phyloP scores from a whole-genome alignment of 2,113 vertebrate species.

The Saguinus imperator region DNA sequence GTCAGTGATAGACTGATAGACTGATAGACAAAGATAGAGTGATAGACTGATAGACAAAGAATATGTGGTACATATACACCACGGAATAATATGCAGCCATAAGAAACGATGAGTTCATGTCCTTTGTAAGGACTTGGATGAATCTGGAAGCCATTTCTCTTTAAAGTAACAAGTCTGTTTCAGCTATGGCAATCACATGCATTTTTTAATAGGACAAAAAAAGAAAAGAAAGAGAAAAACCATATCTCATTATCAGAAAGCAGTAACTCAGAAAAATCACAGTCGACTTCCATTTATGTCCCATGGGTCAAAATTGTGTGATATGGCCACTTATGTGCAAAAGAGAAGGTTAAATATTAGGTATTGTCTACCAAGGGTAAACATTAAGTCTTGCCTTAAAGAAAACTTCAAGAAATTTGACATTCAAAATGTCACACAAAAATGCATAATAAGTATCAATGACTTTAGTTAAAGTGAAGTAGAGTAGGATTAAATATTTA shows the following conservation, averaged over 20 bases:
- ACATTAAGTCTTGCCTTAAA: background rate
- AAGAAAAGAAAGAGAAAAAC: background rate
- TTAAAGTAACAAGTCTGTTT: background rate
- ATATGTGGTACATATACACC: too few relatives aligned
- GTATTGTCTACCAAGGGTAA: background rate
- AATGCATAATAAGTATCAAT: background rate
- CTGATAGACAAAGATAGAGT: too few relatives aligned
- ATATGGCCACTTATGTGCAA: background rate
- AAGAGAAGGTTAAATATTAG: background rate
- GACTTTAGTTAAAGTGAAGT: background rate
- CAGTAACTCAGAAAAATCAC: background rate
- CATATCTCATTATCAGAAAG: background rate
- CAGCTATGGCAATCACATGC: background rate
- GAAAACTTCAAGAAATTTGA: background rate
- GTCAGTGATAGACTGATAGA: too few relatives aligned
- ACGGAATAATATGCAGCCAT: too few relatives aligned
- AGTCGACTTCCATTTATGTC: background rate
- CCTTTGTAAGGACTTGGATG: too few relatives aligned
- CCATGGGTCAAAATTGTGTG: background rate
- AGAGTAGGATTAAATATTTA: background rate
- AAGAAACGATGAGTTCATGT: too few relatives aligned
- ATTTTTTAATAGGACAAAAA: background rate
- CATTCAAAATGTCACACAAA: background rate
- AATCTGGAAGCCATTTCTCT: too few relatives aligned
- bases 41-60: too few relatives aligned